phyloP scores from a whole-genome alignment of 2,113 vertebrate species.

The Vulpes lagopus region DNA sequence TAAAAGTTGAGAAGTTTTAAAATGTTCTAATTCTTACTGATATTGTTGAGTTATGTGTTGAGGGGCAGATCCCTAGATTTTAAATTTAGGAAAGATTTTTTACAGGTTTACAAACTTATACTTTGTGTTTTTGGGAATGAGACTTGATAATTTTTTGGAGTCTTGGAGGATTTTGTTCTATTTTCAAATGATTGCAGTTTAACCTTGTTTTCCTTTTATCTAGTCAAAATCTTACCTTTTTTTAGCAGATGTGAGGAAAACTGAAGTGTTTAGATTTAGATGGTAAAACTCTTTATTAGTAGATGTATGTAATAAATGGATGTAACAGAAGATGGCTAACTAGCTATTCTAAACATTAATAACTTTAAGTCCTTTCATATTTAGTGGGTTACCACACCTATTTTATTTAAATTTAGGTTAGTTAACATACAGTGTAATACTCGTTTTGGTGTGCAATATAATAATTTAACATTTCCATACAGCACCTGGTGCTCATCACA shows the following conservation, averaged over 20 bases:
- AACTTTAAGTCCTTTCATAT: background rate
- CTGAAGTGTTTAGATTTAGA: slow-evolving; percentile 23
- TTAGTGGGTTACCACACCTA: background rate
- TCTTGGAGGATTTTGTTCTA: slow-evolving; percentile 50
- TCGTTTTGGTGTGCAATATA: background rate
- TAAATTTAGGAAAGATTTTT: slow-evolving; percentile 32
- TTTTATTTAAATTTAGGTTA: background rate
- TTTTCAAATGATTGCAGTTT: slow-evolving; percentile 27
- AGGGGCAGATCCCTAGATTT: background rate
- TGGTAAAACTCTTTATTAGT: background rate
- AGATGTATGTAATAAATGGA: background rate
- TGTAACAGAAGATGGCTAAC: background rate
- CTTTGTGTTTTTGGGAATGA: slow-evolving; percentile 38
- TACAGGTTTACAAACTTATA: background rate
- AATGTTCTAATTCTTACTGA: background rate
- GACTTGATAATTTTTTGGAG: slow-evolving; percentile 33
- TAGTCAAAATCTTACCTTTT: background rate
- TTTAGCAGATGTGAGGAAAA: background rate
- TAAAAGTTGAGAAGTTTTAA: slow-evolving; percentile 7
- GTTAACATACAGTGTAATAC: background rate
- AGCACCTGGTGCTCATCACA: background rate
- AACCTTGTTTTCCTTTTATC: background rate
- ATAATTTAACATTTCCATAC: background rate
- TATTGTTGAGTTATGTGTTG: background rate
- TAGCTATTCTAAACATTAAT: background rate